Evolutionary conservation across 2,113 vertebrate genomes (phyloP).

Genomic region (Alosa alosa): DNA sequence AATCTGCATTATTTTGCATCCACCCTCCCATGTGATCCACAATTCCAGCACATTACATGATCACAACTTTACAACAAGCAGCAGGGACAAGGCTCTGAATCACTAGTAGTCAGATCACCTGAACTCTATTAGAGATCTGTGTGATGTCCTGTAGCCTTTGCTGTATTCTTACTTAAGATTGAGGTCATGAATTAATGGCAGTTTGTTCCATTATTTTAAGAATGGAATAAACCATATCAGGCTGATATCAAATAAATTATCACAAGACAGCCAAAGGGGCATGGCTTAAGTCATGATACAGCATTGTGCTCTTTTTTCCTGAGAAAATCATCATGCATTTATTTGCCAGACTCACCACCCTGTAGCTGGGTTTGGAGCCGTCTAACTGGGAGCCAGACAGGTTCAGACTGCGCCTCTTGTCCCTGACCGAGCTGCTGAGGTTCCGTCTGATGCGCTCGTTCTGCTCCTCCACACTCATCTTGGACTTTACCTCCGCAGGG

Average conservation of each 20-base stretch:
- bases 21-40: not conserved
- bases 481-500: constrained; percentile 80
- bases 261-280: not conserved
- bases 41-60: not conserved
- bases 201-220: not conserved
- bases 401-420: constrained; percentile 90
- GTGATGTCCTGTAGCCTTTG: too few relatives aligned
- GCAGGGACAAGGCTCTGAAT: not conserved
- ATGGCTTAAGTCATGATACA: not conserved
- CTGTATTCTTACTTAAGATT: too few relatives aligned
- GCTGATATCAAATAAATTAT: not conserved
- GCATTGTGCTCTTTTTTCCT: not conserved
- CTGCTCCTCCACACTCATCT: constrained; percentile 96
- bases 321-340: not conserved
- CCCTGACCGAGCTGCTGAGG: constrained; percentile 87
- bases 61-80: not conserved
- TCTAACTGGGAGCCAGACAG: constrained; percentile 72
- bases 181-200: not conserved
- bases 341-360: constrained; percentile 72
- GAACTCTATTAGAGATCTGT: not conserved
- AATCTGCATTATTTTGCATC: not conserved
- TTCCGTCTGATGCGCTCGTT: constrained; percentile 88
- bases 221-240: not conserved
- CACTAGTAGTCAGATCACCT: not conserved
- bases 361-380: constrained; percentile 74